Base-by-base conservation (phyloP, 2,888 invertebrate species). In the Eugnorisma glareosa region DNA sequence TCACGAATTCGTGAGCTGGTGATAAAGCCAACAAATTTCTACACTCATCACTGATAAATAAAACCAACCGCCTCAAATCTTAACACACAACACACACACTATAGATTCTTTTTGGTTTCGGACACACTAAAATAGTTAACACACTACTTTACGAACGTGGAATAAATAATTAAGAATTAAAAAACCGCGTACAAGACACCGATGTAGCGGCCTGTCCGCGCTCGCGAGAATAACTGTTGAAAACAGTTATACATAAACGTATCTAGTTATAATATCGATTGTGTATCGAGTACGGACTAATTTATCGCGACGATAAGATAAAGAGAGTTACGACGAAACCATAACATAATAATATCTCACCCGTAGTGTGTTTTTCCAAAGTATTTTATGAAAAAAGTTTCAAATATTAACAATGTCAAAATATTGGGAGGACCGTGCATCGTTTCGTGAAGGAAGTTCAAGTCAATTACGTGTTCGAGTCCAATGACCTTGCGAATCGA, bases 301-400 rank as follows among this genome's bases (percentile, higher is more conserved):
- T 95, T 96, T 96, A 96, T 96, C 96, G 94, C 91, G 81, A 89
- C 90, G 96, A 96, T 96, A 95, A 96, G 95, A 95, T 96, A 95
- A 89, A 82, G 70, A 84, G 87, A 88, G 86, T 83, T 85, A 85
- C 81, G 79, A 86, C 85, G 86, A 87, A 89, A 89, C 82, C 81
- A 86, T 90, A 90, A 90, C 85, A 90, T 89, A 86, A 88, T 86
- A 89, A 88, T 86, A 90, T 90, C 89, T 89, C 73, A 89, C 78
- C 59, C 79, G 85, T 82, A 79, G 79, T 83, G 89, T 90, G 88
- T 90, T 90, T 91, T 91, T 90, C 85, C 86, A 75, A 86, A 69
- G 28, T 57, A 15, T 74, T 79, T 68, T 72, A 74, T 31, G 24
- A 70, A 83, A 73, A 54, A 79, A 48, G 13, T 37, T 66, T 51